phyloP scores from a whole-genome alignment of 2,113 vertebrate species.

The Collichthys lucidus region DNA sequence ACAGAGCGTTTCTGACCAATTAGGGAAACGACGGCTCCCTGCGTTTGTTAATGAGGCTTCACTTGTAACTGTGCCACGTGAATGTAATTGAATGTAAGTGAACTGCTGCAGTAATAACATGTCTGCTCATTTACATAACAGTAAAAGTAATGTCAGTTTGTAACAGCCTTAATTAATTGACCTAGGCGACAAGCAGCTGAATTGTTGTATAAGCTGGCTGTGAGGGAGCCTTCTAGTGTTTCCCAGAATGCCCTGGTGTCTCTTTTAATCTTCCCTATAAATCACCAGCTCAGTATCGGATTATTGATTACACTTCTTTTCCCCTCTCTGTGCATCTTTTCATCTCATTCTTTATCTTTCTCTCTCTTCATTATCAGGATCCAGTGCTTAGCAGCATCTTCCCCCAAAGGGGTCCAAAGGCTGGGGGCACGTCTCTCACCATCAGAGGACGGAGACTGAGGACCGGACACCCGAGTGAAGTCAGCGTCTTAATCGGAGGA shows the following conservation, averaged over 20 bases:
- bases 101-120: not conserved
- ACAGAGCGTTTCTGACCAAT: conserved; percentile 10
- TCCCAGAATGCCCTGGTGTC: conserved; percentile 56
- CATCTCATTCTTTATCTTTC: not conserved
- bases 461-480: conserved; percentile 89
- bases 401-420: conserved; percentile 91
- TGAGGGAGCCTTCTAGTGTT: conserved; percentile 34
- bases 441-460: conserved; percentile 88
- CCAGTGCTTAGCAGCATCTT: conserved; percentile 88
- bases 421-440: conserved; percentile 90
- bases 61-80: conserved; percentile 1
- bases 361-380: conserved; percentile 80
- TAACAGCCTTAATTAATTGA: conserved; percentile 47
- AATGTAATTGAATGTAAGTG: conserved; percentile 20
- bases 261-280: conserved; percentile 61
- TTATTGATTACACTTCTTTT: conserved; percentile 45
- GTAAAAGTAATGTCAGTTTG: conserved; percentile 10
- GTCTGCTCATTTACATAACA: conserved; percentile 23
- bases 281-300: conserved; percentile 35
- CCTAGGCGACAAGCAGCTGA: conserved; percentile 41
- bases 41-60: conserved; percentile 19
- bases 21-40: conserved; percentile 1
- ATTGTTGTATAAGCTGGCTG: conserved; percentile 26
- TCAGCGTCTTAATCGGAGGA: conserved; percentile 90
- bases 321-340: conserved; percentile 3